Percentiles rank a stretch among this genome's conserved stretches.
Conservation (phyloP, 2,797 vertebrate species). For the Ptychobarbus kaznakovi region DNA sequence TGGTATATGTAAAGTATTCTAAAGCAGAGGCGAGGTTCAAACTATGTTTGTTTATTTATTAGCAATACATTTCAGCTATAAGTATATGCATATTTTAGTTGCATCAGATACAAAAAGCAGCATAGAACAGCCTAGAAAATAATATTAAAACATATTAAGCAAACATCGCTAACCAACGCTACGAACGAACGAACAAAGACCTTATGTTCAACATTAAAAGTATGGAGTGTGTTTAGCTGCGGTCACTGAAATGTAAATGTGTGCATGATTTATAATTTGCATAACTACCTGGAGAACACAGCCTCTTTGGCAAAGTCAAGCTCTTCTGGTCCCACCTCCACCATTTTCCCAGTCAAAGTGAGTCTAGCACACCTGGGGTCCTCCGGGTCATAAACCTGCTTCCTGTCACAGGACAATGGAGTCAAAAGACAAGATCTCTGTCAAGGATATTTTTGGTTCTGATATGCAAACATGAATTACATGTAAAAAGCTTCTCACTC, state of each 20-base stretch:
- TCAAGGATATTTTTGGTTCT: not conserved
- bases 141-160: not conserved
- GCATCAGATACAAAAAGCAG: not conserved
- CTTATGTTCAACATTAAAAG: not conserved
- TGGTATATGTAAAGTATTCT: not conserved
- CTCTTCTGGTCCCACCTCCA: conserved; percentile 82
- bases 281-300: conserved; percentile 88
- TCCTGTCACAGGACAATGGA: conserved; percentile 57
- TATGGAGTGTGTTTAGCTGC: not conserved
- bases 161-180: not conserved
- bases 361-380: conserved; percentile 86
- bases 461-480: not conserved
- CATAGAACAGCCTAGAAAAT: not conserved
- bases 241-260: not conserved
- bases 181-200: not conserved
- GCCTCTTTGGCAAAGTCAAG: conserved; percentile 88
- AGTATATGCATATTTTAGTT: not conserved
- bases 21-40: not conserved
- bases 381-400: conserved; percentile 82
- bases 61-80: not conserved
- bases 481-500: not conserved
- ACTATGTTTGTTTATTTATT: not conserved
- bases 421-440: conserved; percentile 14
- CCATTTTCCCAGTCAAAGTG: conserved; percentile 87
- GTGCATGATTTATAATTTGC: not conserved